Conservation (phyloP, 2,797 vertebrate species). For the Peromyscus attwateri region DNA sequence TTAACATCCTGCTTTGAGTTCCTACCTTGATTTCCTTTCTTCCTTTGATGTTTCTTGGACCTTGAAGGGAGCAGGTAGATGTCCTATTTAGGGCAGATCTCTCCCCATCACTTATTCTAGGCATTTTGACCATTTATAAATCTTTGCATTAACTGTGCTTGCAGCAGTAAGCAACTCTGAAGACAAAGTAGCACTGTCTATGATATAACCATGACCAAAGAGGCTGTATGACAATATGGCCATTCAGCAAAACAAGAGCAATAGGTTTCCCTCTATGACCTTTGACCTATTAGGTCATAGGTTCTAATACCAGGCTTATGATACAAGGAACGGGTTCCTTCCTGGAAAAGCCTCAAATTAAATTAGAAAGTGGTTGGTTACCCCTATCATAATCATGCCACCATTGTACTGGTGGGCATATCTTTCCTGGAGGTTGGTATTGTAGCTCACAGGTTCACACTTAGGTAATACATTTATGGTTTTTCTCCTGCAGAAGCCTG, state of each 20-base stretch:
- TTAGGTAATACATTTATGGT: not conserved
- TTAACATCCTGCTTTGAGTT: not conserved
- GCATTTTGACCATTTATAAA: not conserved
- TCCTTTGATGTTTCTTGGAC: not conserved
- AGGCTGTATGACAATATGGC: not conserved
- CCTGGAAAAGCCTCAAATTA: too few species aligned
- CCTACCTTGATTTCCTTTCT: not conserved
- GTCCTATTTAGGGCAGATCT: not conserved
- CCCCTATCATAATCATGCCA: not conserved
- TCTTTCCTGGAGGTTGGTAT: not conserved
- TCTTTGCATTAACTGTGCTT: not conserved
- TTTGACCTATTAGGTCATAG: not conserved
- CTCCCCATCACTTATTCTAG: not conserved
- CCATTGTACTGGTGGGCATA: not conserved
- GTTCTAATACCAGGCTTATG: not conserved
- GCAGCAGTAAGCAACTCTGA: not conserved
- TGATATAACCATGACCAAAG: not conserved
- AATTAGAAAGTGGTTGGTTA: not conserved
- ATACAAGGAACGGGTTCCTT: not conserved
- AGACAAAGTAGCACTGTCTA: not conserved
- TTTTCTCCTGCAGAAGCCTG: not conserved
- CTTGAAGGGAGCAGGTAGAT: too few species aligned
- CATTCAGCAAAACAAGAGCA: not conserved
- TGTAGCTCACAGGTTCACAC: not conserved
- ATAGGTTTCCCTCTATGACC: not conserved